Percentiles rank a stretch among this genome's conserved stretches.
phyloP scores from a whole-genome alignment of 1,140 invertebrate genomes.

The Ephestia elutella region DNA sequence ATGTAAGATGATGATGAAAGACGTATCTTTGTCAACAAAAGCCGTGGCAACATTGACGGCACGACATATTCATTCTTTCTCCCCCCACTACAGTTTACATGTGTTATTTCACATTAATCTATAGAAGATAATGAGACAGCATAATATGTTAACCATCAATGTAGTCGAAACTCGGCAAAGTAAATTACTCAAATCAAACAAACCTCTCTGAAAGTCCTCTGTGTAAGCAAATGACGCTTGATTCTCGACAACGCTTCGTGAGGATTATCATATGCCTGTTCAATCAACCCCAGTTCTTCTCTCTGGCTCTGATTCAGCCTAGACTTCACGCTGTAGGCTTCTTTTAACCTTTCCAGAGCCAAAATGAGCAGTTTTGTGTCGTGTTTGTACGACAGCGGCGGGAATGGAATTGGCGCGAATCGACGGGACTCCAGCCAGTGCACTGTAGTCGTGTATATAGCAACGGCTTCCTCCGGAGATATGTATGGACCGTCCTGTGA shows the following conservation, averaged over 20 bases:
- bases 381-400: constrained; percentile 99
- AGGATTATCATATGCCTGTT: constrained; percentile 99
- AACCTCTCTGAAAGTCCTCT: constrained; percentile 98
- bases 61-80: too few species aligned
- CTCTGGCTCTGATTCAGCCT: constrained; percentile 98
- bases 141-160: too few species aligned
- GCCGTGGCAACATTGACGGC: too few species aligned
- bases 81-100: too few species aligned
- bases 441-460: constrained; percentile 99
- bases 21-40: too few species aligned
- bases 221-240: constrained; percentile 98
- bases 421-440: constrained; percentile 99
- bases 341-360: constrained; percentile 96
- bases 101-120: too few species aligned
- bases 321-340: constrained; percentile 99
- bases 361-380: constrained; percentile 99
- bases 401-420: constrained; percentile 99
- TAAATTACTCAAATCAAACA: constrained; percentile 20
- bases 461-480: constrained; percentile 98
- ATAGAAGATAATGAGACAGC: too few species aligned
- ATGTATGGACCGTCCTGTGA: constrained; percentile 97
- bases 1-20: too few species aligned
- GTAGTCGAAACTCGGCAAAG: too few species aligned
- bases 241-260: constrained; percentile 99
- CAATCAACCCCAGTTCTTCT: constrained; percentile 98